These are phyloP conservation scores for Podilymbus podiceps DNA, from an alignment of 2,113 vertebrate species.

Conservation along the genomic window DNA sequence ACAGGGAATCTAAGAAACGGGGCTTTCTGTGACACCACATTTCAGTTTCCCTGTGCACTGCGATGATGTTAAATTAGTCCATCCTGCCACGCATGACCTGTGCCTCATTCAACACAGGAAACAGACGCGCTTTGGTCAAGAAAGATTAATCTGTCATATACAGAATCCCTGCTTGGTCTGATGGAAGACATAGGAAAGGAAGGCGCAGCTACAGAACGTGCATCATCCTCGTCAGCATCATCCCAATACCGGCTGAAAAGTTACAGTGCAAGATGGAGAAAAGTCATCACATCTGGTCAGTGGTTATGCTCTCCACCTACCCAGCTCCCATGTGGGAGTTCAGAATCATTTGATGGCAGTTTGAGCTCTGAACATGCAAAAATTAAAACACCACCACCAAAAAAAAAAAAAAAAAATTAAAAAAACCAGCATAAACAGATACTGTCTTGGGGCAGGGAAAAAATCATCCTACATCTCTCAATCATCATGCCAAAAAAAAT, in stretches of 20 bases:
- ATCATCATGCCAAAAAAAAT: background rate
- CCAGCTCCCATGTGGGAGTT: accelerated
- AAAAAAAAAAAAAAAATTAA: background rate
- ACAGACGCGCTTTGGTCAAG: background rate
- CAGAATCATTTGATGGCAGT: background rate
- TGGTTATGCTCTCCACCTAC: background rate
- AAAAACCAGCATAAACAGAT: background rate
- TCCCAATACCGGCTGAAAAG: background rate
- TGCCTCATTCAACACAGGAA: background rate
- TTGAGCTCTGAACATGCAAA: background rate
- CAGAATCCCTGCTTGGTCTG: background rate
- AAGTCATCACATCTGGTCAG: background rate
- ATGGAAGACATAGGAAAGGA: background rate
- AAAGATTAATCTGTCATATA: background rate
- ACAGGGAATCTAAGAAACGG: background rate
- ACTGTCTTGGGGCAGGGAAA: background rate
- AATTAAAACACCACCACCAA: background rate
- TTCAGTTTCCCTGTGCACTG: background rate
- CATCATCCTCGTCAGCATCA: background rate
- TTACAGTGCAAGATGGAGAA: background rate
- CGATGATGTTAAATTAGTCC: background rate
- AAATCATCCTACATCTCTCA: background rate
- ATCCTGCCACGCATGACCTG: background rate
- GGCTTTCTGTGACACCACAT: background rate
- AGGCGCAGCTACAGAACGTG: background rate